phyloP scores from a whole-genome alignment of 1,140 invertebrate species.

The Coenobita brevimanus region DNA sequence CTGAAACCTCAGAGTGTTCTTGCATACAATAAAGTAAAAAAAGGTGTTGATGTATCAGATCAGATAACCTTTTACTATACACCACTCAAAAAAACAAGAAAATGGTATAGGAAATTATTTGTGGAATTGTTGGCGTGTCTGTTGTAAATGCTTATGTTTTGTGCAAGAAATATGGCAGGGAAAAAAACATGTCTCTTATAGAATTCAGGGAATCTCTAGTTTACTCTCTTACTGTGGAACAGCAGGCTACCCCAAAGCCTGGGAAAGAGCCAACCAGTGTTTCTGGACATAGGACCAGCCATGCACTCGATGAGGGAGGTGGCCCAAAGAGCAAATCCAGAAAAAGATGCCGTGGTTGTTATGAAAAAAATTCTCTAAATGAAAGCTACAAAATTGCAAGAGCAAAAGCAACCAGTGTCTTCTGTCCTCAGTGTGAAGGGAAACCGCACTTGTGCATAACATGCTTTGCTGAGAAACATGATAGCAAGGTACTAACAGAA shows the following conservation, averaged over 20 bases:
- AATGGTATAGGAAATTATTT: too few species aligned
- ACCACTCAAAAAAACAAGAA: too few species aligned
- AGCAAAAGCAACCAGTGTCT: neutral
- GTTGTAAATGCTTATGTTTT: too few species aligned
- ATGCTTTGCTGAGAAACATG: neutral
- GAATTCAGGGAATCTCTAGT: neutral
- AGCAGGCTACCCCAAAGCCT: neutral
- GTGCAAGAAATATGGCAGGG: too few species aligned
- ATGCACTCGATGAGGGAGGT: neutral
- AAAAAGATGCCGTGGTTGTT: constrained; percentile 1
- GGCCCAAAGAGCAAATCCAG: neutral
- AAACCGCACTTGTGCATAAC: neutral
- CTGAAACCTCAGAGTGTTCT: too few species aligned
- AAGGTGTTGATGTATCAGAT: too few species aligned
- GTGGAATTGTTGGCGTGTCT: too few species aligned
- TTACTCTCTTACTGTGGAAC: neutral
- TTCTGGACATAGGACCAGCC: neutral
- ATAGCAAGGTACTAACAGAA: too few species aligned
- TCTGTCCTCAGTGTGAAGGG: neutral
- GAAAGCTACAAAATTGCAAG: neutral
- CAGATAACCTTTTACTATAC: too few species aligned
- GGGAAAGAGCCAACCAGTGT: neutral
- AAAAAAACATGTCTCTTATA: neutral
- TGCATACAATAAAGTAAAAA: too few species aligned
- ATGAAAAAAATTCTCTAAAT: neutral